Percentiles rank a stretch among this genome's conserved stretches.
These are phyloP conservation scores for Toxotes jaculatrix DNA, from an alignment of 2,113 vertebrate species.

Conservation along the genomic window DNA sequence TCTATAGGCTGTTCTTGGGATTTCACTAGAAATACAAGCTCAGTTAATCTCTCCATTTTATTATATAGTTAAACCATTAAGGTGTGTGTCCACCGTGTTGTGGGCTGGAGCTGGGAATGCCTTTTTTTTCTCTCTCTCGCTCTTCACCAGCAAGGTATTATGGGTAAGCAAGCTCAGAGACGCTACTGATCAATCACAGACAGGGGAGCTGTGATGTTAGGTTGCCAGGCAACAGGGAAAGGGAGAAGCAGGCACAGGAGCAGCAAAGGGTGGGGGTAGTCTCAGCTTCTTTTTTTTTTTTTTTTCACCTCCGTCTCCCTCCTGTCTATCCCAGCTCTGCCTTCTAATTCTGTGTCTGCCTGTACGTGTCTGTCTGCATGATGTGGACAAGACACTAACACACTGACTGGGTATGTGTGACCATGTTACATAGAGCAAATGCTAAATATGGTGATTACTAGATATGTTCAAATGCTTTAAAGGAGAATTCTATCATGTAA, in stretches of 20 bases:
- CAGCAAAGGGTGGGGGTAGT: slow-evolving; percentile 57
- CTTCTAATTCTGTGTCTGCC: neutral
- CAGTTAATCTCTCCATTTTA: neutral
- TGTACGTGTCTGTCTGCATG: neutral
- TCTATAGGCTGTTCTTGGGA: neutral
- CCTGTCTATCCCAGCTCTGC: neutral
- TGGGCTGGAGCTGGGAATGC: slow-evolving; percentile 34
- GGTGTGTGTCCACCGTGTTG: neutral
- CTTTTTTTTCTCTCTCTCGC: slow-evolving; percentile 19
- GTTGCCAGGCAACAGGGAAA: slow-evolving; percentile 84
- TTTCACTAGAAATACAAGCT: neutral
- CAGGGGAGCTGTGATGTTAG: slow-evolving; percentile 73
- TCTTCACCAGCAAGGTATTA: slow-evolving; percentile 60
- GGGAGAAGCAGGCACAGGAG: slow-evolving; percentile 63
- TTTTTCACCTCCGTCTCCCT: slow-evolving; percentile 26
- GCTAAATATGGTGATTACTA: neutral
- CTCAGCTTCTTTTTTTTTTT: slow-evolving; percentile 9
- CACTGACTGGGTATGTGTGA: neutral
- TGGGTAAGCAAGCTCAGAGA: slow-evolving; percentile 72
- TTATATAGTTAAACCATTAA: slow-evolving; percentile 19
- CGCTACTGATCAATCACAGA: slow-evolving; percentile 77
- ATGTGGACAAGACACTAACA: neutral
- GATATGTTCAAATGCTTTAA: neutral
- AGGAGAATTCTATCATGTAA: too few species aligned
- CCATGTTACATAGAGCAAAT: neutral